Conservation (phyloP, 2,113 vertebrate genomes). For the Bambusicola thoracicus region DNA sequence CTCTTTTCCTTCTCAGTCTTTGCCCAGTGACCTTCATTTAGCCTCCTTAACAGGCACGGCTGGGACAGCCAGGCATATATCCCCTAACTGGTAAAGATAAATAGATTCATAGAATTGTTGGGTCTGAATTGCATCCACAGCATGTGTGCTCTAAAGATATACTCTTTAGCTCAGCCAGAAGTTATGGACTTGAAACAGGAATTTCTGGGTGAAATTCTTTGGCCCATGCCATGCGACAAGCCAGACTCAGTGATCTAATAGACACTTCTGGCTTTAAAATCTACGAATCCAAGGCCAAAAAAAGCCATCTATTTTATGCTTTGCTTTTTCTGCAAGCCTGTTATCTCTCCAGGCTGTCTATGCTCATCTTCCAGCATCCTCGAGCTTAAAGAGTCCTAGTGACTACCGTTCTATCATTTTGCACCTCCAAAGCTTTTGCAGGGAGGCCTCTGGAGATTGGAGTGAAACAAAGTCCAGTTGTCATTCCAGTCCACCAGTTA, state of each 20-base stretch:
- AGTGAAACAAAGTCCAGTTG: background rate
- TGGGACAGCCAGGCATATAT: background rate
- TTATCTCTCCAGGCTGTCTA: constrained; percentile 17
- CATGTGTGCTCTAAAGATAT: background rate
- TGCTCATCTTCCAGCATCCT: background rate
- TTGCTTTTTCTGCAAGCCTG: constrained; percentile 20
- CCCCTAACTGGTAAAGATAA: constrained; percentile 25
- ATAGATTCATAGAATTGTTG: constrained; percentile 35
- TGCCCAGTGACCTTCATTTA: constrained; percentile 25
- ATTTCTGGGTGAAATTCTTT: constrained; percentile 11
- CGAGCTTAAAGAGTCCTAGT: background rate
- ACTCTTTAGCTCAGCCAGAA: constrained; percentile 4
- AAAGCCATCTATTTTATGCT: background rate
- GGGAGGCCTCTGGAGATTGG: background rate
- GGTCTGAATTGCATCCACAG: constrained; percentile 36
- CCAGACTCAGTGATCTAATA: background rate
- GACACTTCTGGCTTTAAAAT: constrained; percentile 9
- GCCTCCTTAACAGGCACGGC: background rate
- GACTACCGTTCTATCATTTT: constrained; percentile 22
- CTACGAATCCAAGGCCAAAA: background rate
- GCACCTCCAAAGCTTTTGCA: constrained; percentile 8
- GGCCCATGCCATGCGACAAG: background rate
- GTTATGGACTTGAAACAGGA: background rate
- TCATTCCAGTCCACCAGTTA: constrained; percentile 5
- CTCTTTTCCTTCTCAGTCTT: background rate